Evolutionary conservation across 2,113 vertebrate species (phyloP).

Genomic region (Numida meleagris): DNA sequence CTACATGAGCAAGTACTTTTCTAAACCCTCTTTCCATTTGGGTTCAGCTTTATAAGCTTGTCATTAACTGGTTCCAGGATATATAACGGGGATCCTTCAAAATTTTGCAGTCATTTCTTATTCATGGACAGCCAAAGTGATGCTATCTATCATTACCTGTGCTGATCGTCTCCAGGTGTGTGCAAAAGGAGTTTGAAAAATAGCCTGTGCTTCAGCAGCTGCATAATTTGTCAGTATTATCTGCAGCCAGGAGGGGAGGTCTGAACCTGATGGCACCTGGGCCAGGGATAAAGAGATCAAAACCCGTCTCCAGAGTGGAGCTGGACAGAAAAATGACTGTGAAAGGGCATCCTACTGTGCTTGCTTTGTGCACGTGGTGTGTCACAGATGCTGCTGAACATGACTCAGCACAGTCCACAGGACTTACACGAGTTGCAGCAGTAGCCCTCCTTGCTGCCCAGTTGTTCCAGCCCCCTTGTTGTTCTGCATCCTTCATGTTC

Average conservation of each 20-base stretch:
- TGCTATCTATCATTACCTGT: conserved; percentile 7
- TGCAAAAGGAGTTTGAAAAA: conserved; percentile 49
- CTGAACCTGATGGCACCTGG: background rate
- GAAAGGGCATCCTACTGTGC: background rate
- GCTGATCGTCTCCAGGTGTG: conserved; percentile 17
- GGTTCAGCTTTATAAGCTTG: background rate
- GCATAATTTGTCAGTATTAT: conserved; percentile 18
- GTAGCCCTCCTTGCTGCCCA: background rate
- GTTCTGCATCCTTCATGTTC: background rate
- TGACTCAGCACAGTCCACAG: background rate
- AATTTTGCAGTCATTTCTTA: background rate
- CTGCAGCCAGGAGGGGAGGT: background rate
- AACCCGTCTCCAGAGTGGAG: background rate
- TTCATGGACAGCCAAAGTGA: background rate
- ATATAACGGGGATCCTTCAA: background rate
- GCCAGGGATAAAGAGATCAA: conserved; percentile 33
- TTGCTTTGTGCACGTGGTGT: background rate
- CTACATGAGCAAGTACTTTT: accelerated
- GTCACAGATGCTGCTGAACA: background rate
- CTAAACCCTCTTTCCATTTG: background rate
- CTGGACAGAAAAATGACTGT: background rate
- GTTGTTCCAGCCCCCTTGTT: background rate
- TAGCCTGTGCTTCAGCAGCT: conserved; percentile 26
- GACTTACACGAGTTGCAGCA: background rate
- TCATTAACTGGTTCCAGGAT: background rate